Base-by-base conservation (phyloP, 2,113 vertebrate genomes). In the Lanius ludovicianus region DNA sequence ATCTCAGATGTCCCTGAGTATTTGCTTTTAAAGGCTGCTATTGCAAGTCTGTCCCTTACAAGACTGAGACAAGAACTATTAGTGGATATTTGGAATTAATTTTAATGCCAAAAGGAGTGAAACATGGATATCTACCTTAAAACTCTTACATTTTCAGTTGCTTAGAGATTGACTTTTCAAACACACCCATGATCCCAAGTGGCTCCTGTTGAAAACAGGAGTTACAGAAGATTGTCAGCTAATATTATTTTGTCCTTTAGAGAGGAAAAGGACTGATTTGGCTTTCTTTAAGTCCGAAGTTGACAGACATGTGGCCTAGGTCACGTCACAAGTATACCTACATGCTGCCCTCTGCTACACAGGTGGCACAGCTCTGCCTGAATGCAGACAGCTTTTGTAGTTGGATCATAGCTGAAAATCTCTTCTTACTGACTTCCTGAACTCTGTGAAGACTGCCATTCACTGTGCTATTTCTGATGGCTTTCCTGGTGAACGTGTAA, bases 331-430 rank as follows among this genome's bases (percentile, higher is more conserved):
- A 57, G 59, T 42, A 63, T 57, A 75, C 39, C 62, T 78, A 8
- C 55, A 11, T 0, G 7, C 84, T 94, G 75, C 64, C 87, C 85
- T 90, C 52, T 87, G 73, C 60, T 71, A 94, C 41, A 14, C n/a
- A 25, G 39, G 79, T 77, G 47, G 35, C 85, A 88, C 71, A 68
- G 71, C 75, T 50, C 44, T 63, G 60, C 83, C 76, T 88, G 50
- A 41, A 64, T 75, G 65, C n/a, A 91, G 71, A 74, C 82, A 95
- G 82, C 83, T 92, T 94, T 93, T 94, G 85, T 90, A 90, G 93
- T 86, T 77, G 76, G 52, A 86, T 93, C 84, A 41, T 55, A 80
- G 67, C 90, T 94, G 75, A 88, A 90, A 91, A 67, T 83, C 85
- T 78, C 79, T 85, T 89, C 78, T 65, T 57, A 33, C 82, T 69